Evolutionary conservation across 2,797 vertebrate genomes (phyloP).

Genomic region (Catharus ustulatus): DNA sequence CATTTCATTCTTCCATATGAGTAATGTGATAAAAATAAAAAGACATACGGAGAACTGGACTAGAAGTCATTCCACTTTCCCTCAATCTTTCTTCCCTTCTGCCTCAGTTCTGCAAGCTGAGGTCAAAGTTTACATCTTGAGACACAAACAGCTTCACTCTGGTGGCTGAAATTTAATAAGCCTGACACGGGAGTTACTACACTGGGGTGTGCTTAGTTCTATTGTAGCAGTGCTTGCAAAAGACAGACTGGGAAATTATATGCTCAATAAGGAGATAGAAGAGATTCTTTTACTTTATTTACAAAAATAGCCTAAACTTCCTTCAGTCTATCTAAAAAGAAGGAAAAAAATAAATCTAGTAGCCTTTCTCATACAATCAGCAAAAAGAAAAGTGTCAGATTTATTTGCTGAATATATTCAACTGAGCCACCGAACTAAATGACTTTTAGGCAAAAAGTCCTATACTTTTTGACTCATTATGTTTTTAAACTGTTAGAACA

Average conservation of each 20-base stretch:
- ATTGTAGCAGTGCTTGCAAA: background rate
- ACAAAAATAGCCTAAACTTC: background rate
- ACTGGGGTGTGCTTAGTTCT: background rate
- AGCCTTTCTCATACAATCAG: background rate
- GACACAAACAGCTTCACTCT: background rate
- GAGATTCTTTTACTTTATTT: background rate
- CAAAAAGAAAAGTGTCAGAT: background rate
- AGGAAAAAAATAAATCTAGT: background rate
- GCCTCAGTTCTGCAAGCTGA: background rate
- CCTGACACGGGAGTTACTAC: background rate
- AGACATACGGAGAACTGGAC: background rate
- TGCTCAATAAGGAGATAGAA: background rate
- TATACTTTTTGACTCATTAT: background rate
- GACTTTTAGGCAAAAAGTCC: background rate
- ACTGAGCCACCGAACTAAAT: background rate
- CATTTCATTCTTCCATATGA: background rate
- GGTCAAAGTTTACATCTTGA: constrained; percentile 10
- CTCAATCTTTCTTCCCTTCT: background rate
- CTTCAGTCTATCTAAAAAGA: background rate
- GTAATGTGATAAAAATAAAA: constrained; percentile 29
- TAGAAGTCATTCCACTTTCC: background rate
- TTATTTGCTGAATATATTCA: background rate
- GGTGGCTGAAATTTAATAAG: background rate
- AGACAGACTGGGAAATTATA: background rate
- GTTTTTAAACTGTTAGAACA: background rate